phyloP scores from a whole-genome alignment of 2,888 invertebrate species.

The Trissonchulus latispiculum region DNA sequence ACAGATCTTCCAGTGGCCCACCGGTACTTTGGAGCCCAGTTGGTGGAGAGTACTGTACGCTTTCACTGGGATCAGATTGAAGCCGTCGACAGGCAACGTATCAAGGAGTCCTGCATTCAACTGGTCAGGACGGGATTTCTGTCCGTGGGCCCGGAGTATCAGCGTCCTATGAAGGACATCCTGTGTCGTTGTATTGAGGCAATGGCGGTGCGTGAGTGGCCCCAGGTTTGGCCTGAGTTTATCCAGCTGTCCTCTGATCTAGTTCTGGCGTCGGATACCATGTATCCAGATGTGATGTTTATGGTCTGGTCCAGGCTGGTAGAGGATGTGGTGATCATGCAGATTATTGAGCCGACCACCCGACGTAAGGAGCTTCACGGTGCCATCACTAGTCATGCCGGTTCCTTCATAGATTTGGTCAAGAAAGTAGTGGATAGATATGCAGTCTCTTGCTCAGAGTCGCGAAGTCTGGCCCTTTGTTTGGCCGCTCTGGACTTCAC shows the following conservation, averaged over 20 bases:
- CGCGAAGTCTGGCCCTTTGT: not conserved
- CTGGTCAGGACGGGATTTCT: not conserved
- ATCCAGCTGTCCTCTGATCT: slow-evolving; percentile 27
- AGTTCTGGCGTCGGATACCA: slow-evolving; percentile 22
- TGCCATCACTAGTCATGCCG: slow-evolving; percentile 24
- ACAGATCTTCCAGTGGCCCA: not conserved
- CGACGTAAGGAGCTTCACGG: slow-evolving; percentile 27
- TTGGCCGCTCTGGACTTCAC: not conserved
- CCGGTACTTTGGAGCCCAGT: not conserved
- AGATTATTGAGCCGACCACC: slow-evolving; percentile 24
- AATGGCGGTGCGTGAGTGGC: slow-evolving; percentile 37
- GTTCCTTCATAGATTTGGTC: not conserved
- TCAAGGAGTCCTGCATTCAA: not conserved
- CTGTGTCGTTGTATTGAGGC: slow-evolving; percentile 29
- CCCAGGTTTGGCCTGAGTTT: slow-evolving; percentile 32
- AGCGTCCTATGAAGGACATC: slow-evolving; percentile 27
- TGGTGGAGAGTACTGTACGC: not conserved
- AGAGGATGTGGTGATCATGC: slow-evolving; percentile 29
- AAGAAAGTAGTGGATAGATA: not conserved
- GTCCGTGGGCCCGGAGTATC: not conserved
- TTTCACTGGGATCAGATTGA: not conserved
- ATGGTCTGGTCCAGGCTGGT: slow-evolving; percentile 27
- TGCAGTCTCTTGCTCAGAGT: not conserved
- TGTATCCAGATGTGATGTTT: slow-evolving; percentile 28
- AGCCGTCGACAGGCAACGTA: not conserved